phyloP scores from a whole-genome alignment of 2,797 vertebrate species.

The Alauda arvensis region DNA sequence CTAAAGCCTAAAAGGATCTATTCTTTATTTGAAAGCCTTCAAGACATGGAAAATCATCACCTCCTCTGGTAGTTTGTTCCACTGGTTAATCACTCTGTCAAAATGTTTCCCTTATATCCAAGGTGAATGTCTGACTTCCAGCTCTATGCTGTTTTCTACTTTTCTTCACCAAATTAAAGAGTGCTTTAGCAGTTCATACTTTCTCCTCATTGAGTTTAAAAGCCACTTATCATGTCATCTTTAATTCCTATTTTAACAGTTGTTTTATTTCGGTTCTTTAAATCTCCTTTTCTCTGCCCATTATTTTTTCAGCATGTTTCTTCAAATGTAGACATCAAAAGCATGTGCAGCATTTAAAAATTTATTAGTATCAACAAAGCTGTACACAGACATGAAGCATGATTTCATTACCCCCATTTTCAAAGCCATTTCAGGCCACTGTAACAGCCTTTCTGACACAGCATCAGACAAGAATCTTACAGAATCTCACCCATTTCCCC shows the following conservation, averaged over 20 bases:
- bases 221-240: background rate
- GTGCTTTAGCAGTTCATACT: constrained; percentile 3
- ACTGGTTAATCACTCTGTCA: constrained; percentile 2
- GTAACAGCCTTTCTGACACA: background rate
- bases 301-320: background rate
- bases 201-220: background rate
- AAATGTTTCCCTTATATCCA: constrained; percentile 20
- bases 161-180: constrained; percentile 37
- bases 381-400: background rate
- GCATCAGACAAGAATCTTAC: background rate
- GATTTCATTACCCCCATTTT: background rate
- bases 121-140: background rate
- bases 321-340: background rate
- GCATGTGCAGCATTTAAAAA: background rate
- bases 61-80: background rate
- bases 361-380: background rate
- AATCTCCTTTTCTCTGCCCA: background rate
- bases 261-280: background rate
- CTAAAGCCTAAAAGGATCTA: background rate
- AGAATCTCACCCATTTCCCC: background rate
- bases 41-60: constrained; percentile 15
- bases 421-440: background rate
- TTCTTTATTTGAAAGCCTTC: background rate
- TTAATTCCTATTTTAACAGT: constrained; percentile 4
- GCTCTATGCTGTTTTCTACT: background rate